Evolutionary conservation across 2,888 invertebrate species (phyloP), one percentile per base, ranked within the genome.

Genomic region (Biston betularia): DNA sequence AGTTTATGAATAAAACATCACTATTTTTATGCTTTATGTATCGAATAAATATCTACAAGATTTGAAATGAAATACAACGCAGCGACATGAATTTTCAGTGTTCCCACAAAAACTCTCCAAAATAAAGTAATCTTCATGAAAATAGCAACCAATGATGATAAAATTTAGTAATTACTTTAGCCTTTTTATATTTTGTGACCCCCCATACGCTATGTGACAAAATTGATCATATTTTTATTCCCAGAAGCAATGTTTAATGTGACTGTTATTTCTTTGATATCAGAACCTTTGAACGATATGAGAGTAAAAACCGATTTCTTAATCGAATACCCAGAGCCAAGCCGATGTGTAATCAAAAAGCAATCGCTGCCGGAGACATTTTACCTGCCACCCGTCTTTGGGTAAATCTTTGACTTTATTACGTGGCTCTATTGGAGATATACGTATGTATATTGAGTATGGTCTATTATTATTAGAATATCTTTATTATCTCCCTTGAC

Each of bases 261-360:
- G 54, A 55, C 50, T 55, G 58, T 66, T 60, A 60, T 65, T 50
- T 52, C 61, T 63, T 61, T 61, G 63, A 62, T 42, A 63, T 63
- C 45, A 52, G 53, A 68, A 68, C 56, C 60, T 65, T 57, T 61
- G 57, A 65, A 54, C 55, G 61, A 53, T 67, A 54, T 62, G 56
- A 68, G 55, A 70, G 57, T 59, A 54, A 42, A 57, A 63, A 63
- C 60, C 61, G 53, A 75, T 76, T 72, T 74, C 75, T 74, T 81
- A 78, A 79, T 79, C 75, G 77, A 78, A 75, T 70, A 63, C 42
- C 56, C 63, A 59, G 48, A 55, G 63, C 55, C 55, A 63, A 70
- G 63, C 65, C 63, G 68, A 73, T 73, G 70, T 75, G 76, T 81
- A 82, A 85, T 85, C 83, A 84, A 82, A 85, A 86, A 82, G 78